Evolutionary conservation across 2,888 invertebrate genomes (phyloP), one percentile per base, ranked within the genome.

Genomic region (Alitta virens): DNA sequence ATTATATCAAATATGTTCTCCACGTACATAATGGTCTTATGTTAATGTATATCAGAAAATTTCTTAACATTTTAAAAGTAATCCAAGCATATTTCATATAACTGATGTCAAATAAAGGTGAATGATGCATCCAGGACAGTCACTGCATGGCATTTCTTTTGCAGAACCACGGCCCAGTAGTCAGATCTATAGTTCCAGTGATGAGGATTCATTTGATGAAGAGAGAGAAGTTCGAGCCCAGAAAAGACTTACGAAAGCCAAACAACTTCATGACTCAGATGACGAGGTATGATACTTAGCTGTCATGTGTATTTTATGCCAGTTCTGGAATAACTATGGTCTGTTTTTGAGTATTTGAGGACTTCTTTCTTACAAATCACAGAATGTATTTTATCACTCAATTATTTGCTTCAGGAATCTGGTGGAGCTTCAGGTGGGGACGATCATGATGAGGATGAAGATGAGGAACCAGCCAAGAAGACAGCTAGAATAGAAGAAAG

Each of bases 161-260:
- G 25, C 50, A 58, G 63, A 55, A n/a, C 43, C 50, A 5, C 23
- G 49, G 3, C 52, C 56, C 23, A 83, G 71, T 26, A 68, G 72
- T 21, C 86, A 71, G 23, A 94, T 94, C 75, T 94, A 94, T 83
- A 94, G 94, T 0, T 91, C 92, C 0, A 93, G 74, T 65, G 78
- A 77, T 12, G 75, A 74, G 25, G 77, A 74, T 26, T 74, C 75
- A 1, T 57, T 54, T n/a, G 68, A 68, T 18, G 77, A 77, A 9
- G 74, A 74, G 25, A 67, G 66, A 18, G 77, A 77, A 9, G 74
- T 73, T n/a, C 65, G 67, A n/a, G 69, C 69, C 40, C 67, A 70
- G 23, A 76, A 75, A 60, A 67, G 72, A 43, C 70, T 74, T 52
- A 71, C 74, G 72, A 77, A 75, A 62, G 77, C 76, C n/a, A 78